phyloP scores from a whole-genome alignment of 1,140 invertebrate genomes.

The Coenobita brevimanus region DNA sequence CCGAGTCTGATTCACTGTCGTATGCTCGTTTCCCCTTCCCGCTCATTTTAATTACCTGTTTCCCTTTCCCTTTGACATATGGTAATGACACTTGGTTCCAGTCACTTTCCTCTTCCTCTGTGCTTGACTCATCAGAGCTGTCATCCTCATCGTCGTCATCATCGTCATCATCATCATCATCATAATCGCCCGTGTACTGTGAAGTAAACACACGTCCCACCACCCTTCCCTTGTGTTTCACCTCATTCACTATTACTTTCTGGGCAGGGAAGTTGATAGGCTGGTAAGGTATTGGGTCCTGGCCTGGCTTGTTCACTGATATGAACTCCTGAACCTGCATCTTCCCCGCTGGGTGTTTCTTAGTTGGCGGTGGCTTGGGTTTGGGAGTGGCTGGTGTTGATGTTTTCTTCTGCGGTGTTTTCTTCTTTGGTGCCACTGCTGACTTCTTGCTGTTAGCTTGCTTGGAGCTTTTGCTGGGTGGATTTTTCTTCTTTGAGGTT shows the following conservation, averaged over 20 bases:
- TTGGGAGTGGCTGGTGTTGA: background rate
- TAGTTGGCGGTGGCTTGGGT: background rate
- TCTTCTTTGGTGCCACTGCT: conserved; percentile 7
- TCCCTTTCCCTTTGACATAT: conserved; percentile 14
- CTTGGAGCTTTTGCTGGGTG: conserved; percentile 21
- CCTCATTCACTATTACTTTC: conserved; percentile 42
- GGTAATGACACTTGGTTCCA: no score
- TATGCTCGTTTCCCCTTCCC: conserved; percentile 10
- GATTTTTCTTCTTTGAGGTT: conserved; percentile 38
- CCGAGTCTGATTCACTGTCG: conserved; percentile 34
- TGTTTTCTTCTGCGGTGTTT: conserved; percentile 14
- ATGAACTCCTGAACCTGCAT: conserved; percentile 45
- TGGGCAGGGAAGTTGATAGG: conserved; percentile 31
- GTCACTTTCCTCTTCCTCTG: no score
- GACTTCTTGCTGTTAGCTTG: background rate
- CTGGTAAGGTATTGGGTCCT: conserved; percentile 47
- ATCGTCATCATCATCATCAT: conserved; percentile 50
- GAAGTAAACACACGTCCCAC: conserved; percentile 49
- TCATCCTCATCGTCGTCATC: background rate
- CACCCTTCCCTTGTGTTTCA: conserved; percentile 46
- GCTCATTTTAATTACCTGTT: background rate
- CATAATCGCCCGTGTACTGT: conserved; percentile 9
- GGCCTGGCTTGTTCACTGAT: conserved; percentile 31
- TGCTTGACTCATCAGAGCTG: no score
- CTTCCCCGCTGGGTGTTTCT: conserved; percentile 2